A percentile compares a stretch with the other conserved stretches of the same genome.
phyloP scores from a whole-genome alignment of 2,797 vertebrate genomes.

The Emys orbicularis region DNA sequence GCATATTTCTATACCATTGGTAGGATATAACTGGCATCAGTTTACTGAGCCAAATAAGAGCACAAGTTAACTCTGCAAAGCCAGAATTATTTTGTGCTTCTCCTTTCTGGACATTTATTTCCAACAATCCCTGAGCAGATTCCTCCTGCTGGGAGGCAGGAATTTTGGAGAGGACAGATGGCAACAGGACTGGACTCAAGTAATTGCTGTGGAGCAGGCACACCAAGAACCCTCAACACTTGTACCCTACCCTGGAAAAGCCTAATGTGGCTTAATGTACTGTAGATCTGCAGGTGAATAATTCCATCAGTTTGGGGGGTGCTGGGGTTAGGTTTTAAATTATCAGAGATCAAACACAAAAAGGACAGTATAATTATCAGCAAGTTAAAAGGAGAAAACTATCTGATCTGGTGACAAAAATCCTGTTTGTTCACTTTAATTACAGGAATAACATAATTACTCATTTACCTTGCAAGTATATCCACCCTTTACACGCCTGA shows the following conservation, averaged over 20 bases:
- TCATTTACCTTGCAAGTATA: not conserved
- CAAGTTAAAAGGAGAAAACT: not conserved
- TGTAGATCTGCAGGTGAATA: conserved; percentile 29
- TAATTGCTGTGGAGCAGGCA: not conserved
- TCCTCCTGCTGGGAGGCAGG: not conserved
- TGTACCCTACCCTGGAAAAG: conserved; percentile 13
- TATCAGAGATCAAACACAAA: not conserved
- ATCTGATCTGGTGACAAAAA: not conserved
- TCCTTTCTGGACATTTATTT: not conserved
- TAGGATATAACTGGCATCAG: not conserved
- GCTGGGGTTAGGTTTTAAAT: not conserved
- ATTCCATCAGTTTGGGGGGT: not conserved
- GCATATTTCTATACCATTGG: not conserved
- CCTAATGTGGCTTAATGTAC: not conserved
- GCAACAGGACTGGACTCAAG: not conserved
- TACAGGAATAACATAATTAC: not conserved
- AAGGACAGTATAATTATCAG: no score
- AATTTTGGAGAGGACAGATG: not conserved
- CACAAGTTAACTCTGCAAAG: not conserved
- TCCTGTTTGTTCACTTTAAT: not conserved
- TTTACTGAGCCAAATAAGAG: not conserved
- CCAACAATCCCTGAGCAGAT: fast-evolving
- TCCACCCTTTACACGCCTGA: fast-evolving
- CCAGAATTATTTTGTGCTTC: not conserved
- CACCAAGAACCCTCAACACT: not conserved